A percentile compares a stretch with the other conserved stretches of the same genome.
phyloP scores from a whole-genome alignment of 2,113 vertebrate species.

The Anser brachyrhynchus region DNA sequence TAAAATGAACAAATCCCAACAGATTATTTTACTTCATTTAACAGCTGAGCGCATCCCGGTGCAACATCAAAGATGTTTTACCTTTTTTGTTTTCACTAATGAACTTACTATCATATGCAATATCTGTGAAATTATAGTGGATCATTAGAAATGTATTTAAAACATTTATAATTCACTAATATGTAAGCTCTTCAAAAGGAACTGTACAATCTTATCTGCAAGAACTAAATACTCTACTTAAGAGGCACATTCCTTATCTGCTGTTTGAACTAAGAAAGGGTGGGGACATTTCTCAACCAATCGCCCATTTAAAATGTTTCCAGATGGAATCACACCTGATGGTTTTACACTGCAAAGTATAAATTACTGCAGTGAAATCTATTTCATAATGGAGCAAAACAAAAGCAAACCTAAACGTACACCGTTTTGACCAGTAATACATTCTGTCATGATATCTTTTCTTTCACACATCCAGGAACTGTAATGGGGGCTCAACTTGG shows the following conservation, averaged over 20 bases:
- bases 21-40: conserved; percentile 7
- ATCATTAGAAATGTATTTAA: not conserved
- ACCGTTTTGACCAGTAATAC: not conserved
- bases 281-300: conserved; percentile 13
- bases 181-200: conserved; percentile 30
- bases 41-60: not conserved
- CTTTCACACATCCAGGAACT: not conserved
- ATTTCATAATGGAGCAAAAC: not conserved
- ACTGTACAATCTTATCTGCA: not conserved
- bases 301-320: conserved; percentile 7
- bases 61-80: not conserved
- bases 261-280: not conserved
- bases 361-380: not conserved
- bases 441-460: not conserved
- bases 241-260: conserved; percentile 25
- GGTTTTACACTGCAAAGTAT: not conserved
- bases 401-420: not conserved
- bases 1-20: not conserved
- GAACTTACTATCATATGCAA: not conserved
- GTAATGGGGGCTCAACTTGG: not conserved
- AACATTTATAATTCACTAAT: not conserved
- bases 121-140: not conserved
- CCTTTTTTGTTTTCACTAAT: not conserved
- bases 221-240: not conserved
- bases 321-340: conserved; percentile 27